Evolutionary conservation across 2,113 vertebrate species (phyloP).

Genomic region (Acinonyx jubatus): DNA sequence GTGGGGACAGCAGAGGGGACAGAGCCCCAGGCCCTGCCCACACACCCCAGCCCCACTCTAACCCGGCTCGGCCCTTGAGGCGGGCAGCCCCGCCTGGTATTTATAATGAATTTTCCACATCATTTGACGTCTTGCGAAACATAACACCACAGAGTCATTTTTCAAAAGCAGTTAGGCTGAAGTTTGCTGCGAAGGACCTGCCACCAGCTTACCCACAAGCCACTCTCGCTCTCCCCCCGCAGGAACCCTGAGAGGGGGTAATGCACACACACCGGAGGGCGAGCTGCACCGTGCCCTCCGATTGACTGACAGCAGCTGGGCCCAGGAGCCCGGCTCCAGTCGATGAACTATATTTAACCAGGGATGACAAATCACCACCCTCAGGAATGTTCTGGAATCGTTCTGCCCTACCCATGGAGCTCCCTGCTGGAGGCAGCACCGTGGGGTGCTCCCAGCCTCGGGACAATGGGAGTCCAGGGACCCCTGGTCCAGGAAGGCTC

Average conservation of each 20-base stretch:
- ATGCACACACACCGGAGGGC: accelerated
- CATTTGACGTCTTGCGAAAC: neutral
- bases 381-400: neutral
- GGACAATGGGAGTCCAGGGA: too few species aligned
- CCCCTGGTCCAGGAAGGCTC: neutral
- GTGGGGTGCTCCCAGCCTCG: accelerated
- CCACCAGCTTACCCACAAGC: conserved; percentile 17
- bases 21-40: accelerated
- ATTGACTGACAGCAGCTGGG: accelerated
- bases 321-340: neutral
- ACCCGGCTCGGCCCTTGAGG: neutral
- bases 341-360: neutral
- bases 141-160: conserved; percentile 37
- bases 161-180: conserved; percentile 72
- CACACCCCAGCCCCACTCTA: neutral
- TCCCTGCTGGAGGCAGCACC: neutral
- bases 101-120: neutral
- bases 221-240: neutral
- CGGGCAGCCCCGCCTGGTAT: accelerated
- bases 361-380: neutral
- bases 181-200: conserved; percentile 37
- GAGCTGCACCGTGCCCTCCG: neutral
- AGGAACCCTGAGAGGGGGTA: neutral
- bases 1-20: neutral
- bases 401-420: neutral